Evolutionary conservation across 1,140 invertebrate species (phyloP).

Genomic region (Adoxophyes honmai): DNA sequence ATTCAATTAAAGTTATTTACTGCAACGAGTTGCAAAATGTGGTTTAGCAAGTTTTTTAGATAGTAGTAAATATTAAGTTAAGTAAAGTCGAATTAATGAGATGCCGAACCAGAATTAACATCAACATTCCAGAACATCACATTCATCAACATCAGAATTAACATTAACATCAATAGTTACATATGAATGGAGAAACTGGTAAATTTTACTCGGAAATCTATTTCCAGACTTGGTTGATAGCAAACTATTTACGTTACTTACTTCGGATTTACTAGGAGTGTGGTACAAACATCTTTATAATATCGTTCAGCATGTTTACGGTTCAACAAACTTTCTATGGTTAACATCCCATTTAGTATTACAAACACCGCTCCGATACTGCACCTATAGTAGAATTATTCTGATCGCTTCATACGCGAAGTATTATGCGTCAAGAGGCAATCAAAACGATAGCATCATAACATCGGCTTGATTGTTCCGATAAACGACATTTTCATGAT

Average conservation of each 20-base stretch:
- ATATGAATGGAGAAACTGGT: not conserved
- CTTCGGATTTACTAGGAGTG: conserved; percentile 25
- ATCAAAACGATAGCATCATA: conserved; percentile 11
- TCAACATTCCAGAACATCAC: too few relatives aligned
- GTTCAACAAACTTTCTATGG: conserved; percentile 57
- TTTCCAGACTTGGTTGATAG: conserved; percentile 22
- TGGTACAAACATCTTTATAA: conserved; percentile 53
- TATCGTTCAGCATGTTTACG: conserved; percentile 66
- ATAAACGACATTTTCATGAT: conserved; percentile 14
- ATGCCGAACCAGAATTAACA: too few relatives aligned
- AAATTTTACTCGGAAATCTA: not conserved
- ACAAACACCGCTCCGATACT: not conserved
- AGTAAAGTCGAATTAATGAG: too few relatives aligned
- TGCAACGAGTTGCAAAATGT: not conserved
- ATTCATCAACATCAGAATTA: too few relatives aligned
- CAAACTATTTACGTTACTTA: conserved; percentile 31
- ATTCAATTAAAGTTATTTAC: conserved; percentile 10
- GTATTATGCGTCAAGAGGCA: conserved; percentile 3
- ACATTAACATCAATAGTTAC: too few relatives aligned
- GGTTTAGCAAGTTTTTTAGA: too few relatives aligned
- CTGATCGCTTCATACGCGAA: not conserved
- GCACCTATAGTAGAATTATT: not conserved
- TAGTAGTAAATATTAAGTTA: too few relatives aligned
- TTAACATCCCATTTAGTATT: not conserved
- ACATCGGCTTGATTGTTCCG: conserved; percentile 1